Base-by-base conservation (phyloP, 2,797 vertebrate genomes). In the Crenuchus spilurus region DNA sequence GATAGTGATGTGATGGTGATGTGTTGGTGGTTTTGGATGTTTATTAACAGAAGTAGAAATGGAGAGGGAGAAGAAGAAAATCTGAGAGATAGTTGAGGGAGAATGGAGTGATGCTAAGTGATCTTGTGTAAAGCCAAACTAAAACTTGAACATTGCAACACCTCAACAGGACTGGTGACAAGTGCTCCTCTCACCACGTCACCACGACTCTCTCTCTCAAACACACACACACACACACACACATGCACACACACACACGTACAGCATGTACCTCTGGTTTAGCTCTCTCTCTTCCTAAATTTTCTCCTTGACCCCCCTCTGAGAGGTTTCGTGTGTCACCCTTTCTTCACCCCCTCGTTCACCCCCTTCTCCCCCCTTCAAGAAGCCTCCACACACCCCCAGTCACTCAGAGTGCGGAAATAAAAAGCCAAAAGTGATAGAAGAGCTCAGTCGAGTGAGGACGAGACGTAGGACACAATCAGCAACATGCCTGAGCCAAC, bases 361-460 rank as follows among this genome's bases (percentile, higher is more conserved):
- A 22, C 41, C 30, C 28, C 4, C 5, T 31, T n/a, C 41, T 7
- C 24, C 30, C 14, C 30, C 44, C 68, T 31, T 41, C 42, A 1
- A 42, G 37, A 26, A 1, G 6, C 2, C 7, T 5, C 18, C 0
- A 4, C 9, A 22, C 41, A 44, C 57, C 63, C 8, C 18, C 51
- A 49, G 61, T 60, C 41, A 51, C 65, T 2, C 61, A 75, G 39
- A 52, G 66, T 31, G 39, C 33, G 55, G 54, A 61, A 77, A 80
- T 80, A 77, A 80, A 80, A 71, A 80, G 75, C 37, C 68, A 74
- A 80, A 72, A 67, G 62, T 46, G 68, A 65, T 49, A 39, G 46
- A 16, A 76, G 74, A 44, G 58, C 24, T 71, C 49, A 74, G 75
- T 71, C 6, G 16, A 26, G 60, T 41, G 26, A 76, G 61, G 72